Evolutionary conservation across 2,797 vertebrate genomes (phyloP).

Genomic region (Miichthys miiuy): DNA sequence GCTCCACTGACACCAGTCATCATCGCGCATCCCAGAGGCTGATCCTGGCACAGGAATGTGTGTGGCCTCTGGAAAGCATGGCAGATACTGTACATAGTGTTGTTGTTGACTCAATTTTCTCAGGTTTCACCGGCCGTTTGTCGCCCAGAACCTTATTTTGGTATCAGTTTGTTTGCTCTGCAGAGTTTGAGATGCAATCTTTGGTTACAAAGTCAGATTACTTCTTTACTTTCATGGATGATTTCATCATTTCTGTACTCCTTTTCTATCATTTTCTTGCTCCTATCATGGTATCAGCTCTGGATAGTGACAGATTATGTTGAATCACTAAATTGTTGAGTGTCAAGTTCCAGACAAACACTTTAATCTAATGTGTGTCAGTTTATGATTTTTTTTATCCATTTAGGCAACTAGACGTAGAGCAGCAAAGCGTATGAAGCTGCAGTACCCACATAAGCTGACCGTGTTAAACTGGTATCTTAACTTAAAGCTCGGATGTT

Average conservation of each 20-base stretch:
- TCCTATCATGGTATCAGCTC: neutral
- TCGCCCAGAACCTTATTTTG: neutral
- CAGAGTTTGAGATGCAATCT: neutral
- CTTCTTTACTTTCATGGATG: neutral
- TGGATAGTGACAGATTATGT: neutral
- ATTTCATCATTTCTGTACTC: neutral
- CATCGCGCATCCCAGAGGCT: constrained; percentile 39
- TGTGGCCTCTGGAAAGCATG: constrained; percentile 25
- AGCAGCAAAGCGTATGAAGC: neutral
- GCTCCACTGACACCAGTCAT: constrained; percentile 31
- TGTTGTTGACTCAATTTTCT: neutral
- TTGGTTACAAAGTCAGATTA: neutral
- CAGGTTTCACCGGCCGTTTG: neutral
- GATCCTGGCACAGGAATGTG: constrained; percentile 10
- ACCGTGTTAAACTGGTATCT: neutral
- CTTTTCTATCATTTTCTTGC: neutral
- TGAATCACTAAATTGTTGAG: neutral
- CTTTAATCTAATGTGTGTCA: neutral
- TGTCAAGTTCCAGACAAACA: neutral
- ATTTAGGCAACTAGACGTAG: neutral
- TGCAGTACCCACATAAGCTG: neutral
- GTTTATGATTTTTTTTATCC: neutral
- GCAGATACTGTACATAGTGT: neutral
- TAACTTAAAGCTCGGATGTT: neutral
- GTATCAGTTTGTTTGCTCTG: neutral